phyloP scores from a whole-genome alignment of 2,113 vertebrate species.

The Brienomyrus brachyistius region DNA sequence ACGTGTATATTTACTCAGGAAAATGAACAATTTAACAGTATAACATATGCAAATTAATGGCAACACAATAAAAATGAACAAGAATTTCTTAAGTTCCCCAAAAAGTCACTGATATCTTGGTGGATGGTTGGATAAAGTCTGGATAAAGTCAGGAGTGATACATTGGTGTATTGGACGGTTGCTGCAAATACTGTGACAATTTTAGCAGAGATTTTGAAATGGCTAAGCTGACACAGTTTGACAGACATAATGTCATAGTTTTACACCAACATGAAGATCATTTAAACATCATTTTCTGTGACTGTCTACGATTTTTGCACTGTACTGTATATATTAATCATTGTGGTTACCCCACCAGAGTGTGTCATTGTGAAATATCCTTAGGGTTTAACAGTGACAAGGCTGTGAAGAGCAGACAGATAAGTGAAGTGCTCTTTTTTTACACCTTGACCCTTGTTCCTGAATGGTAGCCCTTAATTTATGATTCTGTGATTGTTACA shows the following conservation, averaged over 20 bases:
- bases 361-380: neutral
- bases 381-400: neutral
- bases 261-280: neutral
- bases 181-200: too few species aligned
- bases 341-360: neutral
- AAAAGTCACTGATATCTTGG: neutral
- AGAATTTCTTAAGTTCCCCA: neutral
- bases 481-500: neutral
- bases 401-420: neutral
- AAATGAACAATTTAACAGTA: neutral
- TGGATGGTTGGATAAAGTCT: neutral
- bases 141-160: neutral
- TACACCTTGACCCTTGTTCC: neutral
- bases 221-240: neutral
- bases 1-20: neutral
- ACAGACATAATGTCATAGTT: neutral
- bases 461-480: neutral
- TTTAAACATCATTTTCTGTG: neutral
- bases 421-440: neutral
- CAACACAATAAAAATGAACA: neutral
- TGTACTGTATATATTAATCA: neutral
- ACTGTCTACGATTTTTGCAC: neutral
- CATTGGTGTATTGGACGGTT: neutral
- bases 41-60: neutral
- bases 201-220: neutral